A percentile compares a stretch with the other conserved stretches of the same genome.
Evolutionary conservation across 1,140 invertebrate species (phyloP).

Genomic region (Homarus americanus): DNA sequence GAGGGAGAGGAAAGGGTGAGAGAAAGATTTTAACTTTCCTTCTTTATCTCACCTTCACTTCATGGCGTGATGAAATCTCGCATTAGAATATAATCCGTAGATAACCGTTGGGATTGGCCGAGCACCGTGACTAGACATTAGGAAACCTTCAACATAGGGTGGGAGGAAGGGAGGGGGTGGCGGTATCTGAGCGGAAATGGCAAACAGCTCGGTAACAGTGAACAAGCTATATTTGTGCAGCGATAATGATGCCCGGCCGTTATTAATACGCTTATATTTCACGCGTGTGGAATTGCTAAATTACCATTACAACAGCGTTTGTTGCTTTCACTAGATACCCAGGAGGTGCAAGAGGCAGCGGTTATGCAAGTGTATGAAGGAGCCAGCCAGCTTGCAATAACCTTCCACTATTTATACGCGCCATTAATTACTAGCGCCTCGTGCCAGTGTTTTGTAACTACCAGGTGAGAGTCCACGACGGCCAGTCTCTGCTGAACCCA

Average conservation of each 20-base stretch:
- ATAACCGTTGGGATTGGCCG: too few relatives aligned
- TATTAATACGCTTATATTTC: not conserved
- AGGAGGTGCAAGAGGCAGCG: slow-evolving; percentile 2
- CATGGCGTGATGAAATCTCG: too few relatives aligned
- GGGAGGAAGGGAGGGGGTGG: too few relatives aligned
- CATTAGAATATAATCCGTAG: too few relatives aligned
- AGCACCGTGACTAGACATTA: too few relatives aligned
- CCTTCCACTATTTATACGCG: slow-evolving; percentile 37
- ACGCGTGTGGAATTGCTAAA: slow-evolving; percentile 27
- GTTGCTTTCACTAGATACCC: slow-evolving; percentile 38
- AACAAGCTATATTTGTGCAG: too few relatives aligned
- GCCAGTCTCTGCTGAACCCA: not conserved
- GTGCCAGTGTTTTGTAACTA: slow-evolving; percentile 42
- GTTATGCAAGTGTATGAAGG: slow-evolving; percentile 37
- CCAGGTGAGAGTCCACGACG: not conserved
- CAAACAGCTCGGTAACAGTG: too few relatives aligned
- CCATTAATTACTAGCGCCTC: slow-evolving; percentile 38
- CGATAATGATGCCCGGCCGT: not conserved
- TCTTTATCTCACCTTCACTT: too few relatives aligned
- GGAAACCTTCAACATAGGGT: too few relatives aligned
- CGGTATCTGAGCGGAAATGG: too few relatives aligned
- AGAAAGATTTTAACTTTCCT: too few relatives aligned
- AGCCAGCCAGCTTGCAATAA: slow-evolving; percentile 8
- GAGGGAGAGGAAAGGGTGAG: too few relatives aligned
- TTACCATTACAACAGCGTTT: slow-evolving; percentile 36